phyloP scores from a whole-genome alignment of 1,140 invertebrate genomes.

The Macrotrachela quadricornifera region DNA sequence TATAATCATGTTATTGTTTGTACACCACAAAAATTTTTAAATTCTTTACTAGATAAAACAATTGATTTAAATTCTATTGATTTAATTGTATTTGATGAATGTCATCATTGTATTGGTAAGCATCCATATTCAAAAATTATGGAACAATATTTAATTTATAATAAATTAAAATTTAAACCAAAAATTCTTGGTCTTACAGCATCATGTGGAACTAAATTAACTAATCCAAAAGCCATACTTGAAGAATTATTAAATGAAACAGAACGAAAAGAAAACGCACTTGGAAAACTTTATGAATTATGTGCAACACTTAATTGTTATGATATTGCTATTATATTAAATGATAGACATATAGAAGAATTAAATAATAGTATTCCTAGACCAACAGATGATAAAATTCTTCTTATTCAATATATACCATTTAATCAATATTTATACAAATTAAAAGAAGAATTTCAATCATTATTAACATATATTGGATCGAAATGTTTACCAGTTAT shows the following conservation, averaged over 20 bases:
- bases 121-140: constrained; percentile 3
- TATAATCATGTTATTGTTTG: not conserved
- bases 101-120: not conserved
- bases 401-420: not conserved
- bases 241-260: too few relatives aligned
- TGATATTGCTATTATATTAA: not conserved
- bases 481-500: too few relatives aligned
- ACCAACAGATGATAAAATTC: not conserved
- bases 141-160: not conserved
- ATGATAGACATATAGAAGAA: not conserved
- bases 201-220: not conserved
- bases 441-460: too few relatives aligned
- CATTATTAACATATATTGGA: too few relatives aligned
- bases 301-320: constrained; percentile 1
- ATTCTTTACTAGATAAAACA: not conserved
- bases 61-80: not conserved
- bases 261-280: not conserved
- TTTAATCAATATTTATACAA: not conserved
- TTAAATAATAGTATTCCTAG: not conserved
- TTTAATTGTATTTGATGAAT: constrained; percentile 2
- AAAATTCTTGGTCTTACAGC: constrained; percentile 3
- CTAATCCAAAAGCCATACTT: too few relatives aligned
- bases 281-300: not conserved
- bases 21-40: constrained; percentile 3
- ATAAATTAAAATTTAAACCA: not conserved